These are phyloP conservation scores for Seriola dumerili DNA, from an alignment of 2,113 vertebrate species.

Conservation along the genomic window DNA sequence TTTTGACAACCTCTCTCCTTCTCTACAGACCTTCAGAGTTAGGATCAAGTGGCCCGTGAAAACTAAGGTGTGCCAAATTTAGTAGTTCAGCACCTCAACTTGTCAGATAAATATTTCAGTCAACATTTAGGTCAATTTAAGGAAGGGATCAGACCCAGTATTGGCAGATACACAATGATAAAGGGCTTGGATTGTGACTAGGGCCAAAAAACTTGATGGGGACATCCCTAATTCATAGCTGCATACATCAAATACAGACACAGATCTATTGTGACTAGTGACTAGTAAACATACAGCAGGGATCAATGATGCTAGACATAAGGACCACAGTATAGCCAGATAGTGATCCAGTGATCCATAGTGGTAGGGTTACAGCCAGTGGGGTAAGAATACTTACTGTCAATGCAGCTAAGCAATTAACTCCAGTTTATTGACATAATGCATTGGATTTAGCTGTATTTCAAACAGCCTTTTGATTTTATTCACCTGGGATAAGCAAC, in stretches of 20 bases:
- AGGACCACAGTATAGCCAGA: not conserved
- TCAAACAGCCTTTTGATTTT: not conserved
- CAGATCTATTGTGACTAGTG: conserved; percentile 12
- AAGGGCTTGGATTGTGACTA: not conserved
- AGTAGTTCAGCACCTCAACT: not conserved
- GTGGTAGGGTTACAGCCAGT: not conserved
- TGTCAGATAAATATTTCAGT: not conserved
- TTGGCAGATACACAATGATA: not conserved
- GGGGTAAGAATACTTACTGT: not conserved
- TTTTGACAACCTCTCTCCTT: not conserved
- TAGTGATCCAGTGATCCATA: not conserved
- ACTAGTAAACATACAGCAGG: not conserved
- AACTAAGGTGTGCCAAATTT: not conserved
- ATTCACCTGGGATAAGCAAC: not conserved
- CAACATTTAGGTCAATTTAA: not conserved
- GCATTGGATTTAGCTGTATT: not conserved
- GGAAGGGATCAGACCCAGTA: not conserved
- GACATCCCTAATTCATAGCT: conserved; percentile 2
- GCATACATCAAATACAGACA: conserved; percentile 16
- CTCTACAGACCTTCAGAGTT: not conserved
- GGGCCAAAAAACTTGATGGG: not conserved
- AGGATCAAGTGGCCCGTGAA: not conserved
- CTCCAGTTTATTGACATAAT: not conserved
- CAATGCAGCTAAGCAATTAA: not conserved
- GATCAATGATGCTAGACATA: conserved; percentile 25